Base-by-base conservation (phyloP, 2,797 vertebrate species). In the Cuniculus paca region DNA sequence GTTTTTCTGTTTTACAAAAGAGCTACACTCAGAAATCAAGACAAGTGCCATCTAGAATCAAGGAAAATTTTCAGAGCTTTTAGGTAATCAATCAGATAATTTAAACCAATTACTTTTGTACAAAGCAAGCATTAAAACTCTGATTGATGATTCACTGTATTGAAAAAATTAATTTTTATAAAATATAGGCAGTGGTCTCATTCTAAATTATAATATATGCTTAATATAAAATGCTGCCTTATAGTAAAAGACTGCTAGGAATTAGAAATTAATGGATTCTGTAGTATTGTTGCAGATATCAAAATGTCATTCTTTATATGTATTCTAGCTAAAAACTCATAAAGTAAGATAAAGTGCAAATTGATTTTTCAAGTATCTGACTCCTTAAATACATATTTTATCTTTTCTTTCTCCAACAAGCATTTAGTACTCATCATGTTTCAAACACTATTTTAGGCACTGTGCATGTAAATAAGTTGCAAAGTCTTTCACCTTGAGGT, bases 41-140 rank as follows among this genome's bases (percentile, higher is more conserved):
- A 75, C 1, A 34, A 72, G 16, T 36, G 28, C 34, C 80, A 72
- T 45, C 61, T 89, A 87, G 68, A 82, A 11, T 88, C 36, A 91
- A 77, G 11, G n/a, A 79, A 92, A 94, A 36, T 42, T 81, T 91
- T 81, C 36, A 63, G 7, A 50, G 63, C 13, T 42, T 58, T 84
- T 89, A 91, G 36, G 1, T 65, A 87, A 39, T 77, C 83, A 77
- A 91, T 13, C 36, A 77, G 11, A 75, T 77, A 52, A 72, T 68
- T 94, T 77, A 77, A 78, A 10, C 72, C 8, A 82, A n/a, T 90
- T 56, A 63, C 4, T 45, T 93, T 75, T 94, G 72, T 31, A 12
- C 54, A 93, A 90, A 60, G 8, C 48, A 70, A 95, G 14, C 60
- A 94, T 88, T 92, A 31, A 89, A 95, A 87, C 42, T 95, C 7